These are phyloP conservation scores for Hirtodrosophila cameraria DNA, from an alignment of 2,888 invertebrate species.

Conservation along the genomic window DNA sequence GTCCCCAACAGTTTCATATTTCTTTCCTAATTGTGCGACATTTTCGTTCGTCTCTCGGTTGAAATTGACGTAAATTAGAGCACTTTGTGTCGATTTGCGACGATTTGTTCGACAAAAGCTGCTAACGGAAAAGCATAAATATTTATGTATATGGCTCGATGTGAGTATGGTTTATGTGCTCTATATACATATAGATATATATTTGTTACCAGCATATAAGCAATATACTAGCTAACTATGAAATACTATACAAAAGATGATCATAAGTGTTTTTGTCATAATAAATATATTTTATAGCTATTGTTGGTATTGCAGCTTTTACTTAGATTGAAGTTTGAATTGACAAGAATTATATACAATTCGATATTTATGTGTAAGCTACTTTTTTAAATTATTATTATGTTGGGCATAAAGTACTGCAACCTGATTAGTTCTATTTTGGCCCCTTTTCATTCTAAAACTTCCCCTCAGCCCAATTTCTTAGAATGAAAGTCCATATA, in stretches of 20 bases:
- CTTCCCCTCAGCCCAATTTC: too few relatives aligned
- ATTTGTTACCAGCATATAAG: background rate
- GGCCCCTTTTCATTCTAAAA: too few relatives aligned
- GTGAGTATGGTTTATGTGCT: constrained; percentile 39
- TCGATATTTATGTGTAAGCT: too few relatives aligned
- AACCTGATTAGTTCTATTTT: too few relatives aligned
- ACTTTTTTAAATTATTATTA: too few relatives aligned
- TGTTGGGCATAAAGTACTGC: too few relatives aligned
- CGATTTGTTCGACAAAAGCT: constrained; percentile 61
- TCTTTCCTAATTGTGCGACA: constrained; percentile 73
- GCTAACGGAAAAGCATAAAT: constrained; percentile 69
- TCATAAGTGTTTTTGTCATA: background rate
- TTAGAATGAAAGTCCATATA: too few relatives aligned
- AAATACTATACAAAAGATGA: constrained; percentile 8
- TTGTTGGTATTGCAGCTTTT: too few relatives aligned
- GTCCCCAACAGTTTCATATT: constrained; percentile 65
- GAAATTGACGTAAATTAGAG: constrained; percentile 77
- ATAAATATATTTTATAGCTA: too few relatives aligned
- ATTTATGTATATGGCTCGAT: constrained; percentile 61
- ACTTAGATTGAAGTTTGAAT: background rate
- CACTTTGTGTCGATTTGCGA: constrained; percentile 75
- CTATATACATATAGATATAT: background rate
- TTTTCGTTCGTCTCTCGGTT: constrained; percentile 54
- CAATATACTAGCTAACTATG: background rate
- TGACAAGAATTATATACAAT: background rate